These are phyloP conservation scores for Orius insidiosus DNA, from an alignment of 1,140 invertebrate species.

Conservation along the genomic window DNA sequence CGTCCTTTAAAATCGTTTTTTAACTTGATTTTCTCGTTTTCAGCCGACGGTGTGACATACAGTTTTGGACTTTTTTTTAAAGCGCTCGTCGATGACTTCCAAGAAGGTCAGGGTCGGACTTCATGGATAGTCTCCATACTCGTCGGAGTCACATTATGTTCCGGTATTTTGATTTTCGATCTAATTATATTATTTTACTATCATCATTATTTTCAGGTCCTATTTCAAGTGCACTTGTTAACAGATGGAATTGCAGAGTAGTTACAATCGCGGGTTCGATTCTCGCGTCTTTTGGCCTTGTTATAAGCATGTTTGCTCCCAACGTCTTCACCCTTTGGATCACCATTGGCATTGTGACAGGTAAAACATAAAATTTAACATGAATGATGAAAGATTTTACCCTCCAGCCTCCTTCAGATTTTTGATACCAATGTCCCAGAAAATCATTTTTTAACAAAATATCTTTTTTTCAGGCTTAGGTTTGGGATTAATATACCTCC, in stretches of 20 bases:
- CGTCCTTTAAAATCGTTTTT: background rate
- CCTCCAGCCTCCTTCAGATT: no score
- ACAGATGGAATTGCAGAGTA: constrained; percentile 75
- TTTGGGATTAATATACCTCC: constrained; percentile 87
- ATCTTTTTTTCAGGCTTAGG: constrained; percentile 54
- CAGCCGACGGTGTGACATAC: constrained; percentile 78
- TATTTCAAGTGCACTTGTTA: constrained; percentile 82
- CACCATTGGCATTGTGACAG: constrained; percentile 71
- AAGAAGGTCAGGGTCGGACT: constrained; percentile 54
- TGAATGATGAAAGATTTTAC: no score
- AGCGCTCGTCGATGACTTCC: constrained; percentile 65
- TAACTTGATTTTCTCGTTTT: constrained; percentile 25
- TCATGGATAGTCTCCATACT: constrained; percentile 83
- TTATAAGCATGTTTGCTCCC: constrained; percentile 53
- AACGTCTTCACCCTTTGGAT: constrained; percentile 68
- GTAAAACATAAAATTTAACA: constrained; percentile 29
- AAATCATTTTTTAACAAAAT: no score
- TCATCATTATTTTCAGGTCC: constrained; percentile 46
- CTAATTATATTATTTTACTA: no score
- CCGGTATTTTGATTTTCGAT: no score
- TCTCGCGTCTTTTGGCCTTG: constrained; percentile 54
- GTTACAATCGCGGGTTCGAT: constrained; percentile 78
- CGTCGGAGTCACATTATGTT: constrained; percentile 77
- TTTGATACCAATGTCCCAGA: no score
- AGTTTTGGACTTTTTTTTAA: constrained; percentile 77